These are phyloP conservation scores for Vultur gryphus DNA, from an alignment of 2,797 vertebrate species.

Conservation along the genomic window DNA sequence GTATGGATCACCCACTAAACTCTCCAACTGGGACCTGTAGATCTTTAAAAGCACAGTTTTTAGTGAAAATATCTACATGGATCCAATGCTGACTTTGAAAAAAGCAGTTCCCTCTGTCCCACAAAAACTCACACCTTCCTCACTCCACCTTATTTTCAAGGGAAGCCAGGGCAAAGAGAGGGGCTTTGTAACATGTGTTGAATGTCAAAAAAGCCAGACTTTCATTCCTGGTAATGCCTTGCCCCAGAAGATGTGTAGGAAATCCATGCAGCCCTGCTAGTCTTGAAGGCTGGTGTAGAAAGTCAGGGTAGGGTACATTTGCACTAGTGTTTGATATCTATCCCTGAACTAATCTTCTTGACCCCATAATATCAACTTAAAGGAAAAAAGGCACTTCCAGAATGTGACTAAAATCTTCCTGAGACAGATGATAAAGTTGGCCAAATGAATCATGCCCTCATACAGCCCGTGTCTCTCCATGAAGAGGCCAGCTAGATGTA, in stretches of 20 bases:
- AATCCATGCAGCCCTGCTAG: neutral
- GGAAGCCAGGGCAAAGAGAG: slow-evolving; percentile 1
- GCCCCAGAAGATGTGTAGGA: neutral
- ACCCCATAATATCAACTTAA: neutral
- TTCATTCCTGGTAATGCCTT: neutral
- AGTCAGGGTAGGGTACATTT: neutral
- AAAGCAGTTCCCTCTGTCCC: neutral
- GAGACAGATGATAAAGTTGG: neutral
- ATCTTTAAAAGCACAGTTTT: neutral
- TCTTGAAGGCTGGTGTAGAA: neutral
- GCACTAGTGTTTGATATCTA: accelerated
- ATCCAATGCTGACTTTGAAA: neutral
- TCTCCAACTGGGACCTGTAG: neutral
- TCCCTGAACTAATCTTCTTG: neutral
- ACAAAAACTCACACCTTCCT: neutral
- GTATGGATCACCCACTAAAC: neutral
- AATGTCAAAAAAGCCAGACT: neutral
- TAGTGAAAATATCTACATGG: neutral
- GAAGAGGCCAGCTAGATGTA: neutral
- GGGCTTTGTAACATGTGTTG: neutral
- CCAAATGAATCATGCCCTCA: neutral
- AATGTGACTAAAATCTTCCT: neutral
- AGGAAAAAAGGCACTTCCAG: neutral
- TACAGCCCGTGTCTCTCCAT: neutral
- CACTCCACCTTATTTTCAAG: neutral